Evolutionary conservation across 2,888 invertebrate species (phyloP), one percentile per base, ranked within the genome.

Genomic region (Xestoiulus laeticollis): DNA sequence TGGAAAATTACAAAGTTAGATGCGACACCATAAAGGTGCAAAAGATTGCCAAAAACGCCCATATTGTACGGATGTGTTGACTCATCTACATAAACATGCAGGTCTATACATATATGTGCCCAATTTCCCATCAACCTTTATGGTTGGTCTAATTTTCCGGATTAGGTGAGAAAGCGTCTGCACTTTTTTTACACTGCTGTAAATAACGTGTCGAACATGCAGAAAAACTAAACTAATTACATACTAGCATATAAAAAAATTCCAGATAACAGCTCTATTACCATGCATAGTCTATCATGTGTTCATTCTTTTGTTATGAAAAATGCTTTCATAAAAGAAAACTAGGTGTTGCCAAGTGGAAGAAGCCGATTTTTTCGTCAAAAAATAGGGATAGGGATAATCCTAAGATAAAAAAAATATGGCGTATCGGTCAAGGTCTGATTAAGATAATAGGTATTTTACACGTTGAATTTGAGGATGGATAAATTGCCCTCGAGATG

Each of bases 281-380:
- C 78, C 78, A 30, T 38, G 33, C 33, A 38, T 30, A 78, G 78
- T 78, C 78, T 30, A 78, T 78, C 78, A 78, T 30, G 78, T 78
- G 78, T 78, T 78, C 78, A 78, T 78, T 78, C 78, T 78, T 78
- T 78, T 78, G 78, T 78, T 78, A 78, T 78, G 78, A 78, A 78
- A 78, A 78, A 78, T 78, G 78, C 78, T 78, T 78, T 78, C 78
- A 78, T 78, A 78, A 78, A 78, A 78, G 30, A 26, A 78, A 78
- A 78, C 78, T 78, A 78, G 78, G 78, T 78, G 78, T 78, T 78
- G 78, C 78, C 78, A 14, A 30, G 78, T 78, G 78, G 30, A 78
- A 30, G 78, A 78, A 3, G 68, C 68, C 26, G 68, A 14, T 44
- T 48, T 30, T 78, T 78, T 78, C 14, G 30, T 78, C 30, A 78